A percentile compares a stretch with the other conserved stretches of the same genome.
These are phyloP conservation scores for Paracentrotus lividus DNA, from an alignment of 53 echinoderm and acorn worm genomes.

Conservation along the genomic window DNA sequence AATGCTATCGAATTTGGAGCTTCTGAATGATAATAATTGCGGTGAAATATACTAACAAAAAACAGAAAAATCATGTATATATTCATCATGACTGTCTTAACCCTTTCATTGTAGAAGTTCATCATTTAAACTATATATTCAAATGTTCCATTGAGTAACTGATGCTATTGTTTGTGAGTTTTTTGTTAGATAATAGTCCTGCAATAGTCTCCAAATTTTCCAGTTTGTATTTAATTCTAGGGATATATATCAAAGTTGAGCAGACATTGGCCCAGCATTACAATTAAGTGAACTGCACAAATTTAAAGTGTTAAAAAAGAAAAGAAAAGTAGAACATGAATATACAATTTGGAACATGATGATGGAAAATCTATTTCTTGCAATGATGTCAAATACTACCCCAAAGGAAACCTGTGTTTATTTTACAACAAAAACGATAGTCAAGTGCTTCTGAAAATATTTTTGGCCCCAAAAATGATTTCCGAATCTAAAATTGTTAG, in stretches of 20 bases:
- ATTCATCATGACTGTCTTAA: conserved; percentile 2
- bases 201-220: background rate
- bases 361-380: background rate
- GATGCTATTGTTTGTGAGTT: conserved; percentile 9
- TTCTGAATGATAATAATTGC: background rate
- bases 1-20: background rate
- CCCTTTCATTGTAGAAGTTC: background rate
- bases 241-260: background rate
- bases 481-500: background rate
- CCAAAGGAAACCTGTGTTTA: background rate
- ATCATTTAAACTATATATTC: conserved; percentile 7
- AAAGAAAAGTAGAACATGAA: background rate
- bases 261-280: background rate
- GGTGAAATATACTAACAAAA: conserved; percentile 34
- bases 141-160: background rate
- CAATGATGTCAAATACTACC: background rate
- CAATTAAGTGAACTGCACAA: background rate
- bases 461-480: background rate
- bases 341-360: background rate
- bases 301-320: background rate
- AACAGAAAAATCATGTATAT: background rate
- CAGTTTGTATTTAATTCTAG: background rate
- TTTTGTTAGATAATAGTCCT: background rate
- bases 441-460: background rate
- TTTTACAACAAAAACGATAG: background rate